Percentiles rank a stretch among this genome's conserved stretches.
Conservation (phyloP, 2,888 invertebrate species). For the Tromatobia lineatoria region DNA sequence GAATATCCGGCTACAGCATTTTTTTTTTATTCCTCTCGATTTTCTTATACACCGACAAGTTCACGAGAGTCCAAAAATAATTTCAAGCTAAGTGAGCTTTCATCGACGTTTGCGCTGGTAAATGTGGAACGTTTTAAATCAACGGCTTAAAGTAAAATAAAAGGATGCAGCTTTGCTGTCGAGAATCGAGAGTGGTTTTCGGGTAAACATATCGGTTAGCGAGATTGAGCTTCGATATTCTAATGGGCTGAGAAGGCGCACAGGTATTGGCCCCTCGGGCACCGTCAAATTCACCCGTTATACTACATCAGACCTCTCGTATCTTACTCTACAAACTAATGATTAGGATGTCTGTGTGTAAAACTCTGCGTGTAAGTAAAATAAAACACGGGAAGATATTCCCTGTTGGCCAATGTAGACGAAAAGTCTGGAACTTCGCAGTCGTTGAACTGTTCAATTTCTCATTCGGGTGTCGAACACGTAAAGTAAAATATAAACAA, state of each 20-base stretch:
- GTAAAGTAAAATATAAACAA: not conserved
- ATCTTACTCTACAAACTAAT: conserved; percentile 80
- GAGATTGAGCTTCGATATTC: conserved; percentile 83
- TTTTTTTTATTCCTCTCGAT: conserved; percentile 29
- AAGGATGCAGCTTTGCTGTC: not conserved
- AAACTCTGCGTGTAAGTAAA: conserved; percentile 73
- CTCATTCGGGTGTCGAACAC: not conserved
- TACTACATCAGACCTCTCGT: conserved; percentile 71
- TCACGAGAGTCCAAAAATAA: conserved; percentile 15
- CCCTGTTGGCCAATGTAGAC: conserved; percentile 76
- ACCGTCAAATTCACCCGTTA: conserved; percentile 71
- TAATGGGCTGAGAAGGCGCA: conserved; percentile 78
- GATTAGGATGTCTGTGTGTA: conserved; percentile 71
- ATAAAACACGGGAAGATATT: conserved; percentile 71
- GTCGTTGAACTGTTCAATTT: not conserved
- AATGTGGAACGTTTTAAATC: not conserved
- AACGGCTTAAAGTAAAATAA: not conserved
- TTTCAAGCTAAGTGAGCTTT: conserved; percentile 4
- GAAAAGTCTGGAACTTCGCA: conserved; percentile 10
- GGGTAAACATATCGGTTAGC: conserved; percentile 77
- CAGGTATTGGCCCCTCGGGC: conserved; percentile 79
- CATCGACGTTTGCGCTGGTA: conserved; percentile 19
- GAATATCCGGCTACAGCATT: conserved; percentile 54
- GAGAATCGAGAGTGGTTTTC: conserved; percentile 31
- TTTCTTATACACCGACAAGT: conserved; percentile 1